Evolutionary conservation across 2,888 invertebrate genomes (phyloP), one percentile per base, ranked within the genome.

Genomic region (Tipula confusa): DNA sequence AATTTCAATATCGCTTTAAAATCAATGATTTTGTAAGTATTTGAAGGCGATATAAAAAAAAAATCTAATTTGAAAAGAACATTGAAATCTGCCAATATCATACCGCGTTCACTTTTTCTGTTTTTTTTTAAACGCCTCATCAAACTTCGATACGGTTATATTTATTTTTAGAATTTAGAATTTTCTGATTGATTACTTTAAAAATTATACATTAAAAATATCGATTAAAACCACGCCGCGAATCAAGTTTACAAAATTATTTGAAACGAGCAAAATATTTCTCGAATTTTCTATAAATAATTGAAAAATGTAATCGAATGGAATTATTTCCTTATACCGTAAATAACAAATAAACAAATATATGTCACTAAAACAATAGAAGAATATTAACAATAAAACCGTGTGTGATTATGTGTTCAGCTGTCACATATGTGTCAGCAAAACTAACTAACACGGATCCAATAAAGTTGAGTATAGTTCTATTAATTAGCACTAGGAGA

Each of bases 81-180:
- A 48, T 48, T 48, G 48, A 48, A 48, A 64, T 64, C 64, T 64
- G 64, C 64, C 64, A 64, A 64, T 64, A 64, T 64, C 48, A 48
- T 48, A 15, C 7, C 64, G 64, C 9, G 64, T 24, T 18, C 24
- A 24, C 3, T 64, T 64, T 43, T 64, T n/a, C n/a, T n/a, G n/a
- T n/a, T 43, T 43, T 9, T 64, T 64, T 18, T 64, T 64, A 24
- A 64, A 24, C 64, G 64, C 64, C 18, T 64, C 64, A 64, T 64
- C 64, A 64, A 64, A 64, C 64, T 64, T n/a, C 64, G 9, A 64
- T 64, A 18, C 24, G 18, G 18, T 64, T 64, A 0, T 24, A 64
- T 64, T 64, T 64, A 64, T 64, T 64, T 64, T 64, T 64, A 64
- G 64, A 64, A 64, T 64, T 64, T 64, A 64, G 64, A 64, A 64